A percentile compares a stretch with the other conserved stretches of the same genome.
These are phyloP conservation scores for Ichneumoninae sp. DNA, from an alignment of 2,888 invertebrate species.

Conservation along the genomic window DNA sequence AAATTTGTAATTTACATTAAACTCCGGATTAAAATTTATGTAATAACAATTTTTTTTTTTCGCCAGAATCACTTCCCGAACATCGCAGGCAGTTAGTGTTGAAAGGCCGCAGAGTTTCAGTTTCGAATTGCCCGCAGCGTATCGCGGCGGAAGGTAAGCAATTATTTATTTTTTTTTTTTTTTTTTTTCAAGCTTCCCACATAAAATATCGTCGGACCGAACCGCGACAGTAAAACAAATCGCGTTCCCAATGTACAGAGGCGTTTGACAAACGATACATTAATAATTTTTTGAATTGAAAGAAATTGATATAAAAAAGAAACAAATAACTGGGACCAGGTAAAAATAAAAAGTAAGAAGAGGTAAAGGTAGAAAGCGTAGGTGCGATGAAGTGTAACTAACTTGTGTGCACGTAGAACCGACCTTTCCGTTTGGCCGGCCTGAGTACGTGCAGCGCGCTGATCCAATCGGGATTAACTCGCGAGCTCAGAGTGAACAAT, in stretches of 20 bases:
- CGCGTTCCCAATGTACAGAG: conserved; percentile 17
- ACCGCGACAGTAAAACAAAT: conserved; percentile 5
- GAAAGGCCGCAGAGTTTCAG: conserved; percentile 8
- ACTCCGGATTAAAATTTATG: background rate
- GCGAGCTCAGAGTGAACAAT: conserved; percentile 95
- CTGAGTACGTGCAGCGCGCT: conserved; percentile 95
- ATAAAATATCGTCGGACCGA: background rate
- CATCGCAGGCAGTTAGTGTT: conserved; percentile 31
- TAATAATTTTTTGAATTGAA: background rate
- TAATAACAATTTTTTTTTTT: conserved; percentile 11
- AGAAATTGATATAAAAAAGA: conserved; percentile 9
- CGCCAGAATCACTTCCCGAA: conserved; percentile 3
- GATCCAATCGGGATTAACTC: conserved; percentile 99
- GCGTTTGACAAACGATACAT: background rate
- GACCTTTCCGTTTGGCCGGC: conserved; percentile 89
- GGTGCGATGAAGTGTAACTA: conserved; percentile 84
- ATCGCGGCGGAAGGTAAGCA: background rate
- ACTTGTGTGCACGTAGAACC: conserved; percentile 85
- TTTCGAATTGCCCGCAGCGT: background rate
- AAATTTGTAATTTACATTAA: conserved; percentile 77
- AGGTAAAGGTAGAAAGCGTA: conserved; percentile 78
- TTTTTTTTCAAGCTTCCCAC: background rate
- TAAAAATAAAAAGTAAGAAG: conserved; percentile 41
- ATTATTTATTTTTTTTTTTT: background rate
- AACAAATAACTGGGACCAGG: conserved; percentile 28